Conservation (phyloP, 2,797 vertebrate genomes). For the Leptodactylus fallax region DNA sequence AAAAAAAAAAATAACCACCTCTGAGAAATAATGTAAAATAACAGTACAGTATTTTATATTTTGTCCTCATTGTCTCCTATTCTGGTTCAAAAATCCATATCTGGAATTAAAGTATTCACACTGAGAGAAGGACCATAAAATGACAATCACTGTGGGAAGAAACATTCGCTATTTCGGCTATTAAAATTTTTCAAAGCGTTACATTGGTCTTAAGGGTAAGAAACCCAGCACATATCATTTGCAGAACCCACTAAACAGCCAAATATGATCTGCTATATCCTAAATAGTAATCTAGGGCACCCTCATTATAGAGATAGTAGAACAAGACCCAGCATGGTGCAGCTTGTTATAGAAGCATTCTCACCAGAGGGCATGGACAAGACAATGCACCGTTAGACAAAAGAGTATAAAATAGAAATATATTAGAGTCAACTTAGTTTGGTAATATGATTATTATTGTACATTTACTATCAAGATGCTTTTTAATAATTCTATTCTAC, state of each 20-base stretch:
- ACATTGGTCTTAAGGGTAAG: neutral
- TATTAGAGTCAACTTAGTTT: neutral
- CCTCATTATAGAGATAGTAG: neutral
- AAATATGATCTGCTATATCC: neutral
- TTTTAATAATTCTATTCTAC: neutral
- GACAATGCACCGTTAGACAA: neutral
- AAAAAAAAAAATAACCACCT: neutral
- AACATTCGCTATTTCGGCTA: neutral
- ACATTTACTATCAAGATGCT: neutral
- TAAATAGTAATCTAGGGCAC: neutral
- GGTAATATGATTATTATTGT: neutral
- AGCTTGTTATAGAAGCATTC: slow-evolving; percentile 7
- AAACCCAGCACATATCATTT: neutral
- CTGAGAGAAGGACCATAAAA: neutral
- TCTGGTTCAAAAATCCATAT: too few species aligned
- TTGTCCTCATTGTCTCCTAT: too few species aligned
- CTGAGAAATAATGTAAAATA: neutral
- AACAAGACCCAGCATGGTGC: neutral
- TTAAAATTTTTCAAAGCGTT: neutral
- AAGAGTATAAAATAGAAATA: neutral
- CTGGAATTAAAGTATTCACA: neutral
- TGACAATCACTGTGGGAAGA: neutral
- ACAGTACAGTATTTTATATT: neutral
- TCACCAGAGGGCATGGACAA: neutral
- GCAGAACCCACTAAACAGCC: neutral